Conservation (phyloP, 2,797 vertebrate species). For the Lepidocolaptes lacrymiger region DNA sequence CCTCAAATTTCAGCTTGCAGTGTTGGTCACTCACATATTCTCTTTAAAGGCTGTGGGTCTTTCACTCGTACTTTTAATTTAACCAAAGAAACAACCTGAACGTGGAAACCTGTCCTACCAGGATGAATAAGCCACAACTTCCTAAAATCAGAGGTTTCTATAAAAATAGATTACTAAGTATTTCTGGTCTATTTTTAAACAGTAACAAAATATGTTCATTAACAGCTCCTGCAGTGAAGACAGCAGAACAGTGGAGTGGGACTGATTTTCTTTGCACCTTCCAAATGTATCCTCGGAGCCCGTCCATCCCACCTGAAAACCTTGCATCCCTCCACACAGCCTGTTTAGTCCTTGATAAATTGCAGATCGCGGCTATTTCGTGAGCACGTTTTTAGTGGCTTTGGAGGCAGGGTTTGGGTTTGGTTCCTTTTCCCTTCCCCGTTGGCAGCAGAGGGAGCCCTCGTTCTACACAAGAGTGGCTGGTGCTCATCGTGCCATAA, state of each 20-base stretch:
- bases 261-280: not conserved
- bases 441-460: slow-evolving; percentile 72
- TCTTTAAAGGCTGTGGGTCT: not conserved
- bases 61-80: not conserved
- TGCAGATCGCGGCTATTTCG: not conserved
- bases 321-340: too few relatives aligned
- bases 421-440: not conserved
- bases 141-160: not conserved
- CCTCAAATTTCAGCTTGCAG: not conserved
- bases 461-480: slow-evolving; percentile 5
- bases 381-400: rapidly evolving
- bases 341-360: not conserved
- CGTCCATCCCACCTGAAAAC: not conserved
- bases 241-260: not conserved
- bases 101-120: not conserved
- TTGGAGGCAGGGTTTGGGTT: not conserved
- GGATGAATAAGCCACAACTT: not conserved
- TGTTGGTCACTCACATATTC: not conserved
- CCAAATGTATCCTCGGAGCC: not conserved
- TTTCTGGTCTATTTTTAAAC: not conserved
- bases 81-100: not conserved
- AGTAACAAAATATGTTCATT: not conserved
- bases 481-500: not conserved
- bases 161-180: not conserved
- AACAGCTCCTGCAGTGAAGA: not conserved